Evolutionary conservation across 2,113 vertebrate species (phyloP).

Genomic region (Vulpes vulpes): DNA sequence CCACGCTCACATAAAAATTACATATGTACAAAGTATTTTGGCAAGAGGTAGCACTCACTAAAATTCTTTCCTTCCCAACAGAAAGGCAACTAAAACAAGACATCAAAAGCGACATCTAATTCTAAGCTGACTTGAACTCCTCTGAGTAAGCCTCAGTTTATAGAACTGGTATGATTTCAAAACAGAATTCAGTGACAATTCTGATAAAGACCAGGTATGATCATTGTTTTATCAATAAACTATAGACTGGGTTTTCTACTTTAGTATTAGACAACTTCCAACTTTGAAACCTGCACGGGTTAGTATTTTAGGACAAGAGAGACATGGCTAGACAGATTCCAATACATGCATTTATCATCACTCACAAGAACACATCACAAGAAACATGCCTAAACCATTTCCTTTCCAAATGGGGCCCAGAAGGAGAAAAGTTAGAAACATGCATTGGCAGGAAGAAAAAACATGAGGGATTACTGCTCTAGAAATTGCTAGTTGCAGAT

Average conservation of each 20-base stretch:
- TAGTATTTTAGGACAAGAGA: background rate
- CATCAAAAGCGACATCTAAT: background rate
- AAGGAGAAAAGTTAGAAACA: background rate
- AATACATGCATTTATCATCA: background rate
- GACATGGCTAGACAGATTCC: background rate
- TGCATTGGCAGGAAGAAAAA: background rate
- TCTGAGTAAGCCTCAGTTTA: background rate
- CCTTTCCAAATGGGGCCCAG: background rate
- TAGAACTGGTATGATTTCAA: background rate
- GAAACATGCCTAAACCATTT: background rate
- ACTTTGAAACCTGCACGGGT: background rate
- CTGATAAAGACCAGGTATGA: background rate
- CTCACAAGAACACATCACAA: background rate
- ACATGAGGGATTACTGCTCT: background rate
- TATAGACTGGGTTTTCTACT: background rate
- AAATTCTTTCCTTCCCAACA: conserved; percentile 1
- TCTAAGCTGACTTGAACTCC: background rate
- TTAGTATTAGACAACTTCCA: background rate
- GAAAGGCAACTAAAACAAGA: background rate
- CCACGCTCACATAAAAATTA: background rate
- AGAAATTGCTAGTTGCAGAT: background rate
- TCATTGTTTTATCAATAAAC: conserved; percentile 63
- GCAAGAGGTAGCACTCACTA: background rate
- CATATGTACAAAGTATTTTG: background rate
- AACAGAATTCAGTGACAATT: background rate